Evolutionary conservation across 2,888 invertebrate genomes (phyloP), one percentile per base, ranked within the genome.

Genomic region (Diarsia brunnea): DNA sequence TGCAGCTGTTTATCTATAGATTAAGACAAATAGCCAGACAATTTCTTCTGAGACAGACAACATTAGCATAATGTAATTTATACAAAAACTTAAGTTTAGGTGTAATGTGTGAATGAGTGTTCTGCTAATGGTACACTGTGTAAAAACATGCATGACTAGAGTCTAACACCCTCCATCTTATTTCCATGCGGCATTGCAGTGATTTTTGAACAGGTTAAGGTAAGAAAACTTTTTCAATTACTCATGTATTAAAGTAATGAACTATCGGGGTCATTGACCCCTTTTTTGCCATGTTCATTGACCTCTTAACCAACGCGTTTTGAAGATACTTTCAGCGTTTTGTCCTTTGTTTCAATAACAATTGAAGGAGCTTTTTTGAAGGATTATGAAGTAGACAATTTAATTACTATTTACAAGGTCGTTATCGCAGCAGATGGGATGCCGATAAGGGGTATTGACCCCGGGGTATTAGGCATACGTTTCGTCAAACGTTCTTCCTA

Each of bases 201-300:
- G 79, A 76, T 76, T 78, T 83, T 81, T 69, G 66, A 76, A 68
- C 75, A 81, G 85, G 83, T 84, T 82, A 87, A 90, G 93, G 92
- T 91, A 89, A 90, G 90, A 75, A 74, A 69, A 66, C 82, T 83
- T 79, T 84, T 79, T 84, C 76, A 86, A 87, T 84, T 89, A 84
- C 88, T 89, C 86, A 91, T 90, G 86, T 92, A 90, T 88, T 89
- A 90, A 91, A 92, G 89, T 94, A 93, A 93, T 91, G 94, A 94
- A 92, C 93, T 89, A 88, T 88, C 78, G 85, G 86, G 94, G 90
- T 92, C 95, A 91, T 70, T 95, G 95, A 95, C 94, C 95, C 81
- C 91, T 93, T 95, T 95, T 95, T 95, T 95, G 93, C 89, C 81
- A 81, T 91, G 96, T 93, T 91, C 95, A 91, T 90, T 94, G 95